Evolutionary conservation across 1,140 invertebrate species (phyloP).

Genomic region (Zaprionus tsacasi): DNA sequence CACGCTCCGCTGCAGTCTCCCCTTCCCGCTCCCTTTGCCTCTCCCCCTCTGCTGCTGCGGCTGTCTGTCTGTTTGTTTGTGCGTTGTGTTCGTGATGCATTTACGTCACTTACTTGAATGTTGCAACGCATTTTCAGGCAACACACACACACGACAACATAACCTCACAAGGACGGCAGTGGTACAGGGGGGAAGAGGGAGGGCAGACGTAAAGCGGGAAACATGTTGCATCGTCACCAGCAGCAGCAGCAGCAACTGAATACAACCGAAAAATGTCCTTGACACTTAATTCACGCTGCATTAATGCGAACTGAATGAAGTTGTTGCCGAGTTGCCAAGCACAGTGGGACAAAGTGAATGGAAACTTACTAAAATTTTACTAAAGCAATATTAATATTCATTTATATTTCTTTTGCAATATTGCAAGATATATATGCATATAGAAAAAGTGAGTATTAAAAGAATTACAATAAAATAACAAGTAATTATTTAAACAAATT

Average conservation of each 20-base stretch:
- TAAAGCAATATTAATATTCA: not conserved
- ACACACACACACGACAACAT: conserved; percentile 45
- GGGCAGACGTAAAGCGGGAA: conserved; percentile 31
- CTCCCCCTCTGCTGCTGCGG: not conserved
- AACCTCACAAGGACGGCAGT: conserved; percentile 46
- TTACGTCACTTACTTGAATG: conserved; percentile 81
- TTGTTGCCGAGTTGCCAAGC: conserved; percentile 44
- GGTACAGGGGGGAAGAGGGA: conserved; percentile 38
- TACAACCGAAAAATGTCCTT: conserved; percentile 80
- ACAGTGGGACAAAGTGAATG: conserved; percentile 45
- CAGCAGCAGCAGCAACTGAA: conserved; percentile 30
- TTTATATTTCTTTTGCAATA: no score
- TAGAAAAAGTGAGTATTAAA: no score
- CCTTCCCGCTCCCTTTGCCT: not conserved
- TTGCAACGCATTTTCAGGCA: conserved; percentile 76
- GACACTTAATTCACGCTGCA: conserved; percentile 83
- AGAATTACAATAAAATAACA: no score
- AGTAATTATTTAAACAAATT: no score
- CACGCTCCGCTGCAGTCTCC: conserved; percentile 6
- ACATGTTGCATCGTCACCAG: conserved; percentile 74
- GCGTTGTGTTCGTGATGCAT: conserved; percentile 72
- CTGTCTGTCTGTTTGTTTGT: conserved; percentile 42
- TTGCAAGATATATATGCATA: no score
- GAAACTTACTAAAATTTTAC: not conserved
- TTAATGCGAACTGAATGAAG: conserved; percentile 81